These are phyloP conservation scores for Lathamus discolor DNA, from an alignment of 2,113 vertebrate genomes.

Conservation along the genomic window DNA sequence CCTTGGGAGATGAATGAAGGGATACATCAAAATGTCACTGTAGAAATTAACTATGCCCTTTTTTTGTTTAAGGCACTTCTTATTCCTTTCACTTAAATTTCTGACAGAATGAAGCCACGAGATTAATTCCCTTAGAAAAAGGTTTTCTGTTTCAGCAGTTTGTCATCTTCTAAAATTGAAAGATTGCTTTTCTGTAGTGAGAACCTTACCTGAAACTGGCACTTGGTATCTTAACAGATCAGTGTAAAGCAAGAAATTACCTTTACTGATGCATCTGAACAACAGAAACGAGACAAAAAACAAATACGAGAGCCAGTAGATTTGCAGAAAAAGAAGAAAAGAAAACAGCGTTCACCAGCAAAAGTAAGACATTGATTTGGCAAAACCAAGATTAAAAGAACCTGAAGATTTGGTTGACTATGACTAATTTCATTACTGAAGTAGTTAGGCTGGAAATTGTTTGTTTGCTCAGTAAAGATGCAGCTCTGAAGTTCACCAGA, in stretches of 20 bases:
- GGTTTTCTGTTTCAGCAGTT: conserved; percentile 65
- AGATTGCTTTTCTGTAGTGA: conserved; percentile 66
- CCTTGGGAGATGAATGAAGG: conserved; percentile 52
- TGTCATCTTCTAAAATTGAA: conserved; percentile 71
- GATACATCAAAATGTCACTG: conserved; percentile 60
- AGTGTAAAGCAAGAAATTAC: conserved; percentile 97
- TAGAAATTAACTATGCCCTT: conserved; percentile 62
- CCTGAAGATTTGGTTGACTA: conserved; percentile 67
- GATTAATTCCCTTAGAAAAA: conserved; percentile 61
- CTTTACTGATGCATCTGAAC: conserved; percentile 86
- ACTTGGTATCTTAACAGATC: conserved; percentile 84
- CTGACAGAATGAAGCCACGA: conserved; percentile 61
- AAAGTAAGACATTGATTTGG: conserved; percentile 85
- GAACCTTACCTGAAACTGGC: conserved; percentile 73
- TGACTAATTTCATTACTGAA: conserved; percentile 69
- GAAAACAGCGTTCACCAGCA: conserved; percentile 96
- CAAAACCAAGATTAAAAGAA: conserved; percentile 65
- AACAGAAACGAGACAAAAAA: conserved; percentile 91
- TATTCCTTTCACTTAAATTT: conserved; percentile 65
- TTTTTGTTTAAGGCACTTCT: conserved; percentile 46
- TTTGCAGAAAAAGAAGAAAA: conserved; percentile 97
- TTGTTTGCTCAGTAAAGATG: conserved; percentile 70
- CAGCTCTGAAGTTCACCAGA: conserved; percentile 61
- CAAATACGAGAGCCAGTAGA: conserved; percentile 86
- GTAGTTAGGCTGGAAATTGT: conserved; percentile 68